These are phyloP conservation scores for Clarias laeviceps DNA, from an alignment of 2,797 vertebrate species.

Conservation along the genomic window DNA sequence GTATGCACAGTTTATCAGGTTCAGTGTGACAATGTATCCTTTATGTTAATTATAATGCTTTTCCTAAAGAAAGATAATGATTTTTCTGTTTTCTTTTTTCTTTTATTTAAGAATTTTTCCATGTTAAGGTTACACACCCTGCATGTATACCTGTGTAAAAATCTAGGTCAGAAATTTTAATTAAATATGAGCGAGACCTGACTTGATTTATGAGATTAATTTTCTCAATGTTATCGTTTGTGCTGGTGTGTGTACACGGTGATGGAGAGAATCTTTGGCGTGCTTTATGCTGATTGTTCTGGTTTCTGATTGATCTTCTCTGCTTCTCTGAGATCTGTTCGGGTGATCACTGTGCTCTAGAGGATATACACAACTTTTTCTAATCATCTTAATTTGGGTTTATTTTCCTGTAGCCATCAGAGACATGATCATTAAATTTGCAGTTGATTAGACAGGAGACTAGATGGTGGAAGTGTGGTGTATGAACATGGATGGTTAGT, in stretches of 20 bases:
- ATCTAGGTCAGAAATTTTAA: not conserved
- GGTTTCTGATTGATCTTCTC: not conserved
- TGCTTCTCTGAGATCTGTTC: constrained; percentile 16
- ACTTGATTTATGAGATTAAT: not conserved
- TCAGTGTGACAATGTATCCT: not conserved
- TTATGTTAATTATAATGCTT: not conserved
- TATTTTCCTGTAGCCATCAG: constrained; percentile 63
- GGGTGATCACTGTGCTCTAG: not conserved
- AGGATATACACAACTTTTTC: not conserved
- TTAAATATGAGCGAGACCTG: not conserved
- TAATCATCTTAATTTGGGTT: constrained; percentile 13
- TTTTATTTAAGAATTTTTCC: not conserved
- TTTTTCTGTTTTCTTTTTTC: not conserved
- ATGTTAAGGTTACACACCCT: not conserved
- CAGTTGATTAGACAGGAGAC: not conserved
- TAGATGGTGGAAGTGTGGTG: constrained; percentile 69
- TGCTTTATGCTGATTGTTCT: not conserved
- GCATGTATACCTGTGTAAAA: not conserved
- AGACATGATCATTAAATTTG: constrained; percentile 52
- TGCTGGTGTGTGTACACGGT: not conserved
- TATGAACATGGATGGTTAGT: constrained; percentile 69
- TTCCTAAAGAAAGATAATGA: not conserved
- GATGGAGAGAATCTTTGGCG: not conserved
- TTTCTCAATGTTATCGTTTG: not conserved
- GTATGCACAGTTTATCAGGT: not conserved